Percentiles rank a stretch among this genome's conserved stretches.
These are phyloP conservation scores for Abrostola triplasia DNA, from an alignment of 2,888 invertebrate genomes.

Conservation along the genomic window DNA sequence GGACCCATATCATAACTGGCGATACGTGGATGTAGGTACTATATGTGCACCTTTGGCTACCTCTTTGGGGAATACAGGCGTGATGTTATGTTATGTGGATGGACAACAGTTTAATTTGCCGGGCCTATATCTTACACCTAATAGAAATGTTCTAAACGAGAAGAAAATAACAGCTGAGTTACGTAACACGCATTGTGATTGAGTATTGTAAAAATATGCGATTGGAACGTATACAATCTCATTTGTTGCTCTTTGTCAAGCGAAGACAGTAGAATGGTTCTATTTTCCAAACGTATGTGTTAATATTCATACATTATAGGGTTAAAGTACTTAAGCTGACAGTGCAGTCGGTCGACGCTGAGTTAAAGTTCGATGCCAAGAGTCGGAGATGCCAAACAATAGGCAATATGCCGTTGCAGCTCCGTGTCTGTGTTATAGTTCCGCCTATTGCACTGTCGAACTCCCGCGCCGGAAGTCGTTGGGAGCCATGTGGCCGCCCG, in stretches of 20 bases:
- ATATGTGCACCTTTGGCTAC: too few relatives aligned
- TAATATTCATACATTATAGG: conserved; percentile 82
- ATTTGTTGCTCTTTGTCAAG: conserved; percentile 32
- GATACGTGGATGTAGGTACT: too few relatives aligned
- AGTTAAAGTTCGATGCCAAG: conserved; percentile 83
- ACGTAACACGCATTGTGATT: conserved; percentile 5
- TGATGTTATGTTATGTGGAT: too few relatives aligned
- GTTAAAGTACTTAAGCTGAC: conserved; percentile 81
- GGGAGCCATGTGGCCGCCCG: conserved; percentile 57
- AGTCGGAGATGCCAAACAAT: conserved; percentile 86
- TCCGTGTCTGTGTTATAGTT: conserved; percentile 72
- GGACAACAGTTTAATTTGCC: too few relatives aligned
- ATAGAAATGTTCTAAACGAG: too few relatives aligned
- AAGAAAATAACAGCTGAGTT: background rate
- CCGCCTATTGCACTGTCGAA: conserved; percentile 76
- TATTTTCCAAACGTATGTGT: conserved; percentile 67
- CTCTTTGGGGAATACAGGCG: too few relatives aligned
- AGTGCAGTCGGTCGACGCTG: conserved; percentile 72
- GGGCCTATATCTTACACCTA: too few relatives aligned
- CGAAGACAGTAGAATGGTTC: conserved; percentile 60
- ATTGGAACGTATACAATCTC: conserved; percentile 35
- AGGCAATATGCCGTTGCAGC: conserved; percentile 80
- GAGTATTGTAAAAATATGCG: conserved; percentile 12
- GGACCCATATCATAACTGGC: too few relatives aligned
- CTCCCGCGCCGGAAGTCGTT: conserved; percentile 79